Conservation (phyloP, 2,113 vertebrate genomes). For the Entosphenus tridentatus region DNA sequence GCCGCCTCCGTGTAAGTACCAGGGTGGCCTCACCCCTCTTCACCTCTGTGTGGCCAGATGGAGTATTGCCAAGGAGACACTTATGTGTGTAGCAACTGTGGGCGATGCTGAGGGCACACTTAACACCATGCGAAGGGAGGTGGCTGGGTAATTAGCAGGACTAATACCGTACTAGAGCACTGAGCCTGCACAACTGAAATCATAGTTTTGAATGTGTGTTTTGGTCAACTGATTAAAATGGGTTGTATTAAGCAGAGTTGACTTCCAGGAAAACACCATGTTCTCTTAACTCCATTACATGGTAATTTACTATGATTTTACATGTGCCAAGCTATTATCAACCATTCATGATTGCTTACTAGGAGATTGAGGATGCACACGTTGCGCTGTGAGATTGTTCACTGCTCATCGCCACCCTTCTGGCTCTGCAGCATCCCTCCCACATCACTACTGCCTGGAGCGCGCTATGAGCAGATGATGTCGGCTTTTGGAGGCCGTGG, state of each 20-base stretch:
- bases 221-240: no score
- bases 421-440: conserved; percentile 38
- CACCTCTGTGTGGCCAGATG: background rate
- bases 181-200: no score
- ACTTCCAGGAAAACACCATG: background rate
- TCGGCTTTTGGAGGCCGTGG: conserved; percentile 63
- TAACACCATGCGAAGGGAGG: background rate
- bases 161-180: no score
- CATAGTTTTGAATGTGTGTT: no score
- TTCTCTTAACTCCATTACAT: conserved; percentile 1
- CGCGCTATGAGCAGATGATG: conserved; percentile 68
- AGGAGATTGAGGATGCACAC: background rate
- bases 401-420: background rate
- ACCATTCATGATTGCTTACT: background rate
- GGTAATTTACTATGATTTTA: conserved; percentile 1
- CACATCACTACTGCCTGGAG: conserved; percentile 51
- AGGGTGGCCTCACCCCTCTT: background rate
- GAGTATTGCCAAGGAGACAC: background rate
- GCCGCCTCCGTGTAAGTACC: conserved; percentile 29
- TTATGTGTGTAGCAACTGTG: background rate
- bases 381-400: background rate
- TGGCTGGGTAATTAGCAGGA: no score
- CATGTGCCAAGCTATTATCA: background rate
- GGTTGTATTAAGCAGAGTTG: no score
- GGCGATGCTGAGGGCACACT: background rate